A percentile compares a stretch with the other conserved stretches of the same genome.
phyloP scores from a whole-genome alignment of 2,113 vertebrate species.

The Dasypus novemcinctus region DNA sequence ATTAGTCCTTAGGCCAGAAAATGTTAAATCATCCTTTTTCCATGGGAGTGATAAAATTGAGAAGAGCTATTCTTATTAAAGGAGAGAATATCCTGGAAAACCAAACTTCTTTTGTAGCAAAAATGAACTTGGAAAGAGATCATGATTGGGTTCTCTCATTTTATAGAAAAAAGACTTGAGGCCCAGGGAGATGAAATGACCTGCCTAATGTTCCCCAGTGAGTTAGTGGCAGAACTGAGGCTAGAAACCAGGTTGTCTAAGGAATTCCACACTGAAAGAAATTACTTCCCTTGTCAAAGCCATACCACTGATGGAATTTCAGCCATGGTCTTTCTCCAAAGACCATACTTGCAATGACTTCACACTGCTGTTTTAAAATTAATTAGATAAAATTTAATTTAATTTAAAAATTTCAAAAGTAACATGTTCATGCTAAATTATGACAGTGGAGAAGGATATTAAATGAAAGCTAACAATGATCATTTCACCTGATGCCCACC shows the following conservation, averaged over 20 bases:
- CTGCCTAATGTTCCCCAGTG: background rate
- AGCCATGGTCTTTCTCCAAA: background rate
- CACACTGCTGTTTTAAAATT: background rate
- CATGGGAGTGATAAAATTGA: slow-evolving; percentile 13
- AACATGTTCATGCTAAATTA: background rate
- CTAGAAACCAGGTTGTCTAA: background rate
- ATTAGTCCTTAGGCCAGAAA: background rate
- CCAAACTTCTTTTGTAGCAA: background rate
- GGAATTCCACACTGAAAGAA: background rate
- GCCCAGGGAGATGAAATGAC: background rate
- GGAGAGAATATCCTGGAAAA: slow-evolving; percentile 36
- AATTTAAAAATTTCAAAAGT: background rate
- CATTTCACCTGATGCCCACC: background rate
- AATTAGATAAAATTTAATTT: background rate
- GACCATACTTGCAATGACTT: background rate
- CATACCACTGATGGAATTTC: background rate
- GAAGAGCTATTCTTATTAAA: slow-evolving; percentile 35
- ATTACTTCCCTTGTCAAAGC: background rate
- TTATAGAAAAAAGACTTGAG: background rate
- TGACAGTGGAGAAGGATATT: background rate
- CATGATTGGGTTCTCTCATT: background rate
- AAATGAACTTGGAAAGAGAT: slow-evolving; percentile 20
- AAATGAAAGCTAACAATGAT: background rate
- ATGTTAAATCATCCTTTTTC: slow-evolving; percentile 14
- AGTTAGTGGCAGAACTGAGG: background rate